phyloP scores from a whole-genome alignment of 92 coral and sea anemone genomes.

The Phymanthus crucifer region DNA sequence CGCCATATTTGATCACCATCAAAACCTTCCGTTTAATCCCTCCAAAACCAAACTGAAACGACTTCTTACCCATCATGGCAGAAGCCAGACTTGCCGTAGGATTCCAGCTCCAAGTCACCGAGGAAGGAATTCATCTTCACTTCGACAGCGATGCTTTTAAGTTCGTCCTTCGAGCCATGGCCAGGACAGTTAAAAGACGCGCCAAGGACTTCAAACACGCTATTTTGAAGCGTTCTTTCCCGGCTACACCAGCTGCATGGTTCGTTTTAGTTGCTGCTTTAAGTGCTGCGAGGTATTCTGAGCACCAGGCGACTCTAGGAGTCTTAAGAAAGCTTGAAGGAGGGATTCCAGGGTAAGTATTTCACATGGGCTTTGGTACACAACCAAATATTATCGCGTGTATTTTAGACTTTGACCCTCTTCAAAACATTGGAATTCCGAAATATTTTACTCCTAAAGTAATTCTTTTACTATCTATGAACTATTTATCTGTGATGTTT shows the following conservation, averaged over 20 bases:
- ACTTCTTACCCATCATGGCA: slow-evolving; percentile 63
- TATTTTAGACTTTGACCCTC: slow-evolving; percentile 3
- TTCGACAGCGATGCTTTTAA: slow-evolving; percentile 83
- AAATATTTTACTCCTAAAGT: background rate
- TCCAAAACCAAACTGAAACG: background rate
- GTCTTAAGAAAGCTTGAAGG: slow-evolving; percentile 84
- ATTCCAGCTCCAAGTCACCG: slow-evolving; percentile 91
- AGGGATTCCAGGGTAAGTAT: slow-evolving; percentile 88
- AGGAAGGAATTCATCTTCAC: slow-evolving; percentile 85
- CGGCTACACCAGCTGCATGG: slow-evolving; percentile 97
- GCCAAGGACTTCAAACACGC: slow-evolving; percentile 71
- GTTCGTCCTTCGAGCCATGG: slow-evolving; percentile 76
- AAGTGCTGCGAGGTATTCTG: slow-evolving; percentile 89
- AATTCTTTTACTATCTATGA: background rate
- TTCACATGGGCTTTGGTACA: background rate
- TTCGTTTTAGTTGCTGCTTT: slow-evolving; percentile 88
- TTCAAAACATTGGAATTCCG: background rate
- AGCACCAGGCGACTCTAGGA: slow-evolving; percentile 90
- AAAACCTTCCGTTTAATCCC: background rate
- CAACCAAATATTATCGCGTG: background rate
- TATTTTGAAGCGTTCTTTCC: slow-evolving; percentile 85
- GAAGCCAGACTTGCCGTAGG: slow-evolving; percentile 99
- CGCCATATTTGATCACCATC: background rate
- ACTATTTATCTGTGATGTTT: background rate
- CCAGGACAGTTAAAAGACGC: slow-evolving; percentile 69